phyloP scores from a whole-genome alignment of 2,113 vertebrate species.

The Greenwoodochromis staneri region DNA sequence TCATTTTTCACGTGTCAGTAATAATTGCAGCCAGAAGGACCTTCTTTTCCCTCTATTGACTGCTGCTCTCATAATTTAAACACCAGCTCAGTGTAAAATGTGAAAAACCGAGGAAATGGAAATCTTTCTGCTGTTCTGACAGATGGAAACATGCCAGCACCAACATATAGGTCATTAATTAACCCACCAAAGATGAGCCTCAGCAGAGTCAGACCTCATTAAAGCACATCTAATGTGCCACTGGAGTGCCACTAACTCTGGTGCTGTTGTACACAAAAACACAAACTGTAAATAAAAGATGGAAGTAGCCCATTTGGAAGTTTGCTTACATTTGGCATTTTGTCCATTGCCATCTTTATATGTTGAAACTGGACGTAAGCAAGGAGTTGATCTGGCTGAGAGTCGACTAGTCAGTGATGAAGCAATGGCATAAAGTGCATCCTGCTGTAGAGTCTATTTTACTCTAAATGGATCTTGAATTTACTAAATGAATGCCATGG shows the following conservation, averaged over 20 bases:
- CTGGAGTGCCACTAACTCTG: not conserved
- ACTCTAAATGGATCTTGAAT: not conserved
- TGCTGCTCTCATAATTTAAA: not conserved
- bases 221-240: not conserved
- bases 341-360: not conserved
- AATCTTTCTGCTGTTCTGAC: not conserved
- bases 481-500: not conserved
- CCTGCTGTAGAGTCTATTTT: not conserved
- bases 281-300: not conserved
- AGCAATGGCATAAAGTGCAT: not conserved
- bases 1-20: not conserved
- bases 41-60: not conserved
- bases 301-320: not conserved
- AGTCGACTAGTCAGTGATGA: not conserved
- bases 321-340: not conserved
- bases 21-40: not conserved
- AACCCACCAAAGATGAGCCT: not conserved
- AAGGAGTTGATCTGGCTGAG: not conserved
- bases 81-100: not conserved
- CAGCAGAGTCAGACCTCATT: not conserved
- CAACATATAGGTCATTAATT: not conserved
- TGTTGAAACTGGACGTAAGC: not conserved
- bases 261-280: not conserved
- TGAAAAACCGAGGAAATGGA: not conserved
- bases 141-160: not conserved